Percentiles rank a stretch among this genome's conserved stretches.
These are phyloP conservation scores for Manacus vitellinus DNA, from an alignment of 2,113 vertebrate species.

Conservation along the genomic window DNA sequence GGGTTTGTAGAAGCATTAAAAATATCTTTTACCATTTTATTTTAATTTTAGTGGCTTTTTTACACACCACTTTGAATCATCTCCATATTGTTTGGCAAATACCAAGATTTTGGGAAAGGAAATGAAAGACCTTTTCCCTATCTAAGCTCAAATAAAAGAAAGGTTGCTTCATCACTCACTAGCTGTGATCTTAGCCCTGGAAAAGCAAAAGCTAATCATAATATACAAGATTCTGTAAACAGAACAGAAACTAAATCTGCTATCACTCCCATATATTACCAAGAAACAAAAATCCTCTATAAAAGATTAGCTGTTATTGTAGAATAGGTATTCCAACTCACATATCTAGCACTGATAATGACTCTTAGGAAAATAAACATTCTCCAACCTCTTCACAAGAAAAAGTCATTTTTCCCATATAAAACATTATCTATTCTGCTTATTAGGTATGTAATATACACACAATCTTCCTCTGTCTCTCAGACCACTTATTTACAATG, in stretches of 20 bases:
- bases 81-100: neutral
- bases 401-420: neutral
- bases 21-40: neutral
- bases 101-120: neutral
- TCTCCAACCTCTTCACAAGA: neutral
- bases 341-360: neutral
- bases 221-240: neutral
- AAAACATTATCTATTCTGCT: neutral
- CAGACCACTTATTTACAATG: neutral
- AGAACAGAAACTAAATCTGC: neutral
- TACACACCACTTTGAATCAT: neutral
- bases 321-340: neutral
- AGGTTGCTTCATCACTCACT: neutral
- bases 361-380: neutral
- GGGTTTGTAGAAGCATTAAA: neutral
- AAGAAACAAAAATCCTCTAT: neutral
- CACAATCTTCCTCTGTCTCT: neutral
- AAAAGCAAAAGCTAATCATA: constrained; percentile 6
- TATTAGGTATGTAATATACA: neutral
- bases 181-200: neutral
- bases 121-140: constrained; percentile 2
- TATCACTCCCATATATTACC: neutral
- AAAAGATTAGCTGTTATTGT: neutral
- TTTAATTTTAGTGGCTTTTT: neutral
- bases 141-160: neutral